A percentile compares a stretch with the other conserved stretches of the same genome.
These are phyloP conservation scores for Thalassaphorura encarpata DNA, from an alignment of 1,140 invertebrate species.

Conservation along the genomic window DNA sequence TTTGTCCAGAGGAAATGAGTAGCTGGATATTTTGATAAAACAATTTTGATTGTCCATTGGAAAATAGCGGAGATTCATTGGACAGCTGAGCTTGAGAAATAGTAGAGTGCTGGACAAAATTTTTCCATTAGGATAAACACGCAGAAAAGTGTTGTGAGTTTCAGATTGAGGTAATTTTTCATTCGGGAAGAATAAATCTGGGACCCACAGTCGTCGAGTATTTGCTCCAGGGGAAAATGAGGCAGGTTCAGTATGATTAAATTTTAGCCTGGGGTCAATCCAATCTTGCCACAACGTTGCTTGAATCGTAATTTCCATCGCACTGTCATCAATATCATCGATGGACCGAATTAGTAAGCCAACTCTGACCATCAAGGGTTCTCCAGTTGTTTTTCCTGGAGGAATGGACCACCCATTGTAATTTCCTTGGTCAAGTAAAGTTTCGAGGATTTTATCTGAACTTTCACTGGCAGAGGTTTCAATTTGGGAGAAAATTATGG, in stretches of 20 bases:
- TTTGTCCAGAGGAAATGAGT: conserved; percentile 91
- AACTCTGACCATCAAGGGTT: not conserved
- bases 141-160: conserved; percentile 37
- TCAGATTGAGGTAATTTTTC: conserved; percentile 42
- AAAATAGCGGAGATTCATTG: conserved; percentile 12
- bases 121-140: conserved; percentile 43
- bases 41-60: conserved; percentile 13
- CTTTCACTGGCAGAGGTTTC: too few species aligned
- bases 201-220: conserved; percentile 41
- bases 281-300: conserved; percentile 18
- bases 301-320: conserved; percentile 11
- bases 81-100: conserved; percentile 1
- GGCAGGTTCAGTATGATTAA: not conserved
- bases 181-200: conserved; percentile 46
- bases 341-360: conserved; percentile 3
- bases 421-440: too few species aligned
- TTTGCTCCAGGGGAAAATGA: conserved; percentile 37
- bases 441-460: too few species aligned
- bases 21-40: not conserved
- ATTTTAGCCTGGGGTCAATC: conserved; percentile 10
- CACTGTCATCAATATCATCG: conserved; percentile 13
- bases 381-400: too few species aligned
- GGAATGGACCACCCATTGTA: too few species aligned
- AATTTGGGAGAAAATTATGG: too few species aligned
- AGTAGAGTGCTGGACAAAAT: conserved; percentile 35